These are phyloP conservation scores for Gobionotothen gibberifrons DNA, from an alignment of 2,797 vertebrate genomes.

Conservation along the genomic window DNA sequence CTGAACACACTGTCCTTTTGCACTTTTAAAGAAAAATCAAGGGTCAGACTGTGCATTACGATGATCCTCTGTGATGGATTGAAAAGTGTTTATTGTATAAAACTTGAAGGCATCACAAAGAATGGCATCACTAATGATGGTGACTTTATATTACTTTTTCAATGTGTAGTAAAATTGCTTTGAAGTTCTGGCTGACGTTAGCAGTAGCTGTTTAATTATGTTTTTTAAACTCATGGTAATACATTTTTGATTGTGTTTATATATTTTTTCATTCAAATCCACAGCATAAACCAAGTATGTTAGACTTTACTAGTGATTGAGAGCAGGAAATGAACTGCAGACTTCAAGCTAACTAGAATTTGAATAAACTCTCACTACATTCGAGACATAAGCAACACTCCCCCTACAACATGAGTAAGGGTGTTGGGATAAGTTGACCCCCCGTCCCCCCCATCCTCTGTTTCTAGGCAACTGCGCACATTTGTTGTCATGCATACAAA, in stretches of 20 bases:
- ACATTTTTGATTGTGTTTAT: not conserved
- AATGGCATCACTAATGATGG: not conserved
- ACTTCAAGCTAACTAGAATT: constrained; percentile 6
- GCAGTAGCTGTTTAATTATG: not conserved
- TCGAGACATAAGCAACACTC: not conserved
- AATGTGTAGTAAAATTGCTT: too few species aligned
- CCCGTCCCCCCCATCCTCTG: too few species aligned
- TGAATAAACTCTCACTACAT: not conserved
- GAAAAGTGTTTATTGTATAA: not conserved
- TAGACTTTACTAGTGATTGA: not conserved
- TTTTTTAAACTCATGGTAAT: not conserved
- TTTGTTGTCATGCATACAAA: too few species aligned
- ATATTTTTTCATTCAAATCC: constrained; percentile 4
- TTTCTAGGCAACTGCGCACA: too few species aligned
- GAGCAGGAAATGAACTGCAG: not conserved
- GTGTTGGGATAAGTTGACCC: too few species aligned
- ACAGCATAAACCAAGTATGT: not conserved
- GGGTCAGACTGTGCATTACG: not conserved
- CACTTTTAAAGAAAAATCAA: not conserved
- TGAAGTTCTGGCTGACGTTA: not conserved
- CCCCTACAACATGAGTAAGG: not conserved
- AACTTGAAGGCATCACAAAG: not conserved
- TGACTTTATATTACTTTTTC: not conserved
- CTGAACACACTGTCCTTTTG: not conserved
- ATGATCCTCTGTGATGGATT: not conserved